Conservation (phyloP, 64 coral and sea anemone species). For the Dendronephthya gigantea region DNA sequence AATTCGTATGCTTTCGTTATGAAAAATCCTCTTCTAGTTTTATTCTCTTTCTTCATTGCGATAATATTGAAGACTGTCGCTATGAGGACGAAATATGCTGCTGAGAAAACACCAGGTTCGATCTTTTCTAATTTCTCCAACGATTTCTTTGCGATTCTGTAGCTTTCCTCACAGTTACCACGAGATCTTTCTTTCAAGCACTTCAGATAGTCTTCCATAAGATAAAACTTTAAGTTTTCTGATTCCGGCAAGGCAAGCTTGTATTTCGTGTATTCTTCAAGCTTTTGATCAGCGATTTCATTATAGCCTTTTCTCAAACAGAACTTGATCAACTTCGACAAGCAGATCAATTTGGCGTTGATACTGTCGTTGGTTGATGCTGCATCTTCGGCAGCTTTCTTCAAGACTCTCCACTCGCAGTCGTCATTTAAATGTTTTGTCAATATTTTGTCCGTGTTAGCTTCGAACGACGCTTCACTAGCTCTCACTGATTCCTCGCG, state of each 20-base stretch:
- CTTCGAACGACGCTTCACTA: neutral
- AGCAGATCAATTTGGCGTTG: neutral
- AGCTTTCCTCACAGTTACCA: neutral
- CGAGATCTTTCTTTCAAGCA: neutral
- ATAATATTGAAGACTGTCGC: too few relatives aligned
- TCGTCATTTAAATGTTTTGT: neutral
- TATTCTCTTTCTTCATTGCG: too few relatives aligned
- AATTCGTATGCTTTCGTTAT: too few relatives aligned
- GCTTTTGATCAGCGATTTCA: neutral
- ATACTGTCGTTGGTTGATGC: neutral
- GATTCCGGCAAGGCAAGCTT: neutral
- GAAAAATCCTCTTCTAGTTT: too few relatives aligned
- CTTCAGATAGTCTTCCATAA: neutral
- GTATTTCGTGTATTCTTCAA: neutral
- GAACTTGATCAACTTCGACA: neutral
- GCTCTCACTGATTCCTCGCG: neutral
- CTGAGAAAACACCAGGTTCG: neutral
- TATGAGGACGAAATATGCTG: neutral
- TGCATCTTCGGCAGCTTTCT: neutral
- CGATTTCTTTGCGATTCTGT: neutral
- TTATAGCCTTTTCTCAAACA: neutral
- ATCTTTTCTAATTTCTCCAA: neutral
- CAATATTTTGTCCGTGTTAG: neutral
- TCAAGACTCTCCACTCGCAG: neutral
- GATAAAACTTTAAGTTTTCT: neutral